Percentiles rank a stretch among this genome's conserved stretches.
Conservation (phyloP, 2,888 invertebrate genomes). For the Nemoura dubitans region DNA sequence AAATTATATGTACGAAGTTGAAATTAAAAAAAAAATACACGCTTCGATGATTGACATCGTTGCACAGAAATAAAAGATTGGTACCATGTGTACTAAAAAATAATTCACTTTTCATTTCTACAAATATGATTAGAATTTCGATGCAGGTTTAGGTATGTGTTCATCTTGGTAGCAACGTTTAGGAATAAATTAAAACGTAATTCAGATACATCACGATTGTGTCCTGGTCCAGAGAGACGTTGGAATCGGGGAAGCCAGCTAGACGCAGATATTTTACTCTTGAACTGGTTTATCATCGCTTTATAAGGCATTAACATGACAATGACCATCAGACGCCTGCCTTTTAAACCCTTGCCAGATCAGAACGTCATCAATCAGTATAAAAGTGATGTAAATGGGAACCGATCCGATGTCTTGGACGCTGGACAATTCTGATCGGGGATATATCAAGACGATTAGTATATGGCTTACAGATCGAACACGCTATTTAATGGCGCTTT, state of each 20-base stretch:
- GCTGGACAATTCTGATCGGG: constrained; percentile 4
- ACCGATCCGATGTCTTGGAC: not conserved
- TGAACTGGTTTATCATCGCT: constrained; percentile 44
- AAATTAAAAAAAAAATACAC: too few species aligned
- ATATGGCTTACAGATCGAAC: constrained; percentile 7
- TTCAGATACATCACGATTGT: constrained; percentile 44
- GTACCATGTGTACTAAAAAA: too few species aligned
- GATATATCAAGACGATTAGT: constrained; percentile 3
- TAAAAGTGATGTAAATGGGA: constrained; percentile 16
- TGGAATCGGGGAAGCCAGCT: not conserved
- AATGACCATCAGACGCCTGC: constrained; percentile 44
- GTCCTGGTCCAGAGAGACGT: not conserved
- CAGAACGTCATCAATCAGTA: constrained; percentile 45
- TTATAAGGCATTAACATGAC: constrained; percentile 45
- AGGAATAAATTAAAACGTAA: constrained; percentile 42
- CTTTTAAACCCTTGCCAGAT: constrained; percentile 28
- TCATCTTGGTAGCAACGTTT: not conserved
- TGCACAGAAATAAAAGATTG: too few species aligned
- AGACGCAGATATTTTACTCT: not conserved
- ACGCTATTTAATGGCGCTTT: not conserved
- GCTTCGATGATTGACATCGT: too few species aligned
- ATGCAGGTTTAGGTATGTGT: not conserved
- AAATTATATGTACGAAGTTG: too few species aligned
- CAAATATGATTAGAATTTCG: not conserved
- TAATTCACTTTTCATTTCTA: too few species aligned